Conservation (phyloP, 2,113 vertebrate species). For the Maccullochella peelii region DNA sequence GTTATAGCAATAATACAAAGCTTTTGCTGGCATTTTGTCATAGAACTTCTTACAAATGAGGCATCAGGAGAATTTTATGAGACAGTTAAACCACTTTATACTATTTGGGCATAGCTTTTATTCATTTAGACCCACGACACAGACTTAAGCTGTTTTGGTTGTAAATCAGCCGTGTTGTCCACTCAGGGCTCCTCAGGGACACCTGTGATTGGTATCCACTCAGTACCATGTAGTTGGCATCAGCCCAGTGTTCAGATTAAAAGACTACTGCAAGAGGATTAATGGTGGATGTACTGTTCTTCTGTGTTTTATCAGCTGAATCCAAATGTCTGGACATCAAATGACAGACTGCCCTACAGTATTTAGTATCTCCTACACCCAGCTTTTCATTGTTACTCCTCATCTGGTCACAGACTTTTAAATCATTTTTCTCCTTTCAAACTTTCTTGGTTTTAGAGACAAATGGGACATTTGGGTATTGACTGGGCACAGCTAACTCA, state of each 20-base stretch:
- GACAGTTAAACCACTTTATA: background rate
- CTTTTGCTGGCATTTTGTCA: background rate
- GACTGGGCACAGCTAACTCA: background rate
- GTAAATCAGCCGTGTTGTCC: slow-evolving; percentile 47
- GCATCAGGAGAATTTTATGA: slow-evolving; percentile 3
- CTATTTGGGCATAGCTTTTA: slow-evolving; percentile 6
- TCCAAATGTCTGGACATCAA: slow-evolving; percentile 21
- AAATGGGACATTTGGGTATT: background rate
- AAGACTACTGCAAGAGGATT: slow-evolving; percentile 28
- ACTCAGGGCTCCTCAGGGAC: slow-evolving; percentile 36
- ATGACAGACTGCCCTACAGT: background rate
- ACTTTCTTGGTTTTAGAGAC: background rate
- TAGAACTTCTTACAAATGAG: background rate
- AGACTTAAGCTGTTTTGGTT: slow-evolving; percentile 35
- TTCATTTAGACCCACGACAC: slow-evolving; percentile 9
- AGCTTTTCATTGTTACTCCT: background rate
- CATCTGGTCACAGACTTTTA: background rate
- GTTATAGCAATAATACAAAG: background rate
- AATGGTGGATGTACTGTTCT: slow-evolving; percentile 44
- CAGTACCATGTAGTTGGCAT: slow-evolving; percentile 24
- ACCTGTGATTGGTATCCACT: slow-evolving; percentile 19
- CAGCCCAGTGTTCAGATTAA: slow-evolving; percentile 24
- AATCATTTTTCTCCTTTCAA: background rate
- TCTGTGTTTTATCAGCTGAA: slow-evolving; percentile 35
- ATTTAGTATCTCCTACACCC: background rate